Percentiles rank a stretch among this genome's conserved stretches.
These are phyloP conservation scores for Dynastes hyllus DNA, from an alignment of 2,888 invertebrate species.

Conservation along the genomic window DNA sequence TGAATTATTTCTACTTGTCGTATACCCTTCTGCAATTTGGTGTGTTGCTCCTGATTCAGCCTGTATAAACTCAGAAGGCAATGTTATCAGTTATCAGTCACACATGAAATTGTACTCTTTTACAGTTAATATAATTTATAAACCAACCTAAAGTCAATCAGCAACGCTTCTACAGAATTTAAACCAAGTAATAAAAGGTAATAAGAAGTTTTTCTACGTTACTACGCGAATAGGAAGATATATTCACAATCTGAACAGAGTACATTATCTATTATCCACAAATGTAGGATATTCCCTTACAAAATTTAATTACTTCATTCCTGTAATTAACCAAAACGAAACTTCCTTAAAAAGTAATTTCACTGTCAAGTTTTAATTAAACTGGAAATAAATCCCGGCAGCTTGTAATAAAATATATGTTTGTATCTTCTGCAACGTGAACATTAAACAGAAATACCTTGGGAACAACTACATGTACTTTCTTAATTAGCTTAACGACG, in stretches of 20 bases:
- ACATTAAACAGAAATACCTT: background rate
- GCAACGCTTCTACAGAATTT: too few relatives aligned
- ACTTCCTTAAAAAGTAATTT: conserved; percentile 31
- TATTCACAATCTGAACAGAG: background rate
- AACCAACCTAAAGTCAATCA: too few relatives aligned
- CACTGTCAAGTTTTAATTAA: conserved; percentile 20
- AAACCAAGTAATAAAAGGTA: too few relatives aligned
- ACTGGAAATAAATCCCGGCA: conserved; percentile 8
- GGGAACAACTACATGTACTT: conserved; percentile 31
- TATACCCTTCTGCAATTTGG: too few relatives aligned
- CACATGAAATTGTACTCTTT: too few relatives aligned
- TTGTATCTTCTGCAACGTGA: background rate
- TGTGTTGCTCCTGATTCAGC: too few relatives aligned
- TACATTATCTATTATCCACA: background rate
- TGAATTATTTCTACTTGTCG: too few relatives aligned
- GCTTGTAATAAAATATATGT: conserved; percentile 14
- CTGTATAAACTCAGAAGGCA: too few relatives aligned
- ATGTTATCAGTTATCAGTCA: too few relatives aligned
- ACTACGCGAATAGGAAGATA: background rate
- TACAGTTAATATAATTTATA: too few relatives aligned
- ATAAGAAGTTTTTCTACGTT: too few relatives aligned
- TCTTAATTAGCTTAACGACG: conserved; percentile 34
- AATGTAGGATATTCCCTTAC: background rate
- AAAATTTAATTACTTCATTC: conserved; percentile 8
- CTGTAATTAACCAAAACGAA: conserved; percentile 5